Base-by-base conservation (phyloP, 2,888 invertebrate genomes). In the Synergus japonicus region DNA sequence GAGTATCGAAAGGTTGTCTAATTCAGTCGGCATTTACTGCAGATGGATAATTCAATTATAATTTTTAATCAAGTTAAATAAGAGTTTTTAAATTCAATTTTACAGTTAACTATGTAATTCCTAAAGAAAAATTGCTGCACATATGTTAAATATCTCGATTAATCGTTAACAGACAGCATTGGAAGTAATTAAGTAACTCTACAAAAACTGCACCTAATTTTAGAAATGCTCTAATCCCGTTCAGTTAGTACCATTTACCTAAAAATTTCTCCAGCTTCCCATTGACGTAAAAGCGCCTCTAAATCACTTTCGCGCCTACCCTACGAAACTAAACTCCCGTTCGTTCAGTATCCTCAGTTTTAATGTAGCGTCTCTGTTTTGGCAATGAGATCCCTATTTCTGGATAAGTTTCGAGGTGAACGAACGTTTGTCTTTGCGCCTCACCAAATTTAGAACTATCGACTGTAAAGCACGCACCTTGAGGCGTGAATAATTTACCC, bases 241-340 rank as follows among this genome's bases (percentile, higher is more conserved):
- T 18, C n/a, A 18, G 8, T 58, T 18, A 22, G 22, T 22, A 58
- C 18, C 46, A 46, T 9, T 63, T 29, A 4, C 7, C 29, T 29
- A 29, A 22, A 10, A 63, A 22, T 18, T 18, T 13, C 29, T 12
- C 7, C 29, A 29, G 13, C 13, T 13, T 29, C 13, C 12, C 63
- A 63, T 63, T 63, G 63, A 29, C 63, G 63, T 63, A 63, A 63
- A 63, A 63, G 63, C 29, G 13, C 22, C 29, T 63, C 13, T 63
- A 63, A 63, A 63, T 63, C 63, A 63, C 63, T 63, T 63, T 63
- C 13, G 22, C 29, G 63, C 63, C 63, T 63, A 63, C 63, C 46
- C 13, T 29, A 29, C 29, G 63, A 63, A 22, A 29, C 63, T 63
- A 63, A 63, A 63, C 29, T 63, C 29, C 63, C 3, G 29, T 3